Conservation (phyloP, 2,113 vertebrate genomes). For the Rhipidura dahli region DNA sequence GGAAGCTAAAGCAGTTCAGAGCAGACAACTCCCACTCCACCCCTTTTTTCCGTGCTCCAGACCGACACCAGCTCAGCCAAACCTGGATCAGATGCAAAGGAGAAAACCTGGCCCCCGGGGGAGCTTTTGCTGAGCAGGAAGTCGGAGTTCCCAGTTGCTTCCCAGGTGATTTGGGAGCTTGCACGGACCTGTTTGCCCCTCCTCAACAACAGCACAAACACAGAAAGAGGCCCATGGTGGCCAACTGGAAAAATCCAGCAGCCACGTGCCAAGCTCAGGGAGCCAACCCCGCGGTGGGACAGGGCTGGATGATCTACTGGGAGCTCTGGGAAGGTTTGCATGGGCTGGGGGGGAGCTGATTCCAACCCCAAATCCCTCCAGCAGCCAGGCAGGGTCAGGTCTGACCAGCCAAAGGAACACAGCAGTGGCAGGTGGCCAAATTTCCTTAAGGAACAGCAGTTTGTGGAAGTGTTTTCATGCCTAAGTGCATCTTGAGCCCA, state of each 20-base stretch:
- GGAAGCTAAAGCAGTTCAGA: background rate
- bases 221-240: background rate
- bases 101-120: background rate
- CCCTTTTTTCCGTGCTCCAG: background rate
- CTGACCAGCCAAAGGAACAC: background rate
- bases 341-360: fast-evolving
- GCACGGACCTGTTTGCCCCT: slow-evolving; percentile 43
- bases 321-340: background rate
- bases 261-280: background rate
- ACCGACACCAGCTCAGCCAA: background rate
- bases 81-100: background rate
- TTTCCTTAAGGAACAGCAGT: background rate
- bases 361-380: background rate
- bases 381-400: background rate
- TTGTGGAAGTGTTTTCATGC: background rate
- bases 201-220: background rate
- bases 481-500: background rate
- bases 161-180: slow-evolving; percentile 31
- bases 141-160: background rate
- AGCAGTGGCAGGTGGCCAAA: background rate
- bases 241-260: slow-evolving; percentile 41
- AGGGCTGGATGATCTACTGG: background rate
- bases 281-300: background rate
- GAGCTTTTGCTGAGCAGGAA: background rate
- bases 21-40: background rate